These are phyloP conservation scores for Fopius arisanus DNA, from an alignment of 1,140 invertebrate genomes.

Conservation along the genomic window DNA sequence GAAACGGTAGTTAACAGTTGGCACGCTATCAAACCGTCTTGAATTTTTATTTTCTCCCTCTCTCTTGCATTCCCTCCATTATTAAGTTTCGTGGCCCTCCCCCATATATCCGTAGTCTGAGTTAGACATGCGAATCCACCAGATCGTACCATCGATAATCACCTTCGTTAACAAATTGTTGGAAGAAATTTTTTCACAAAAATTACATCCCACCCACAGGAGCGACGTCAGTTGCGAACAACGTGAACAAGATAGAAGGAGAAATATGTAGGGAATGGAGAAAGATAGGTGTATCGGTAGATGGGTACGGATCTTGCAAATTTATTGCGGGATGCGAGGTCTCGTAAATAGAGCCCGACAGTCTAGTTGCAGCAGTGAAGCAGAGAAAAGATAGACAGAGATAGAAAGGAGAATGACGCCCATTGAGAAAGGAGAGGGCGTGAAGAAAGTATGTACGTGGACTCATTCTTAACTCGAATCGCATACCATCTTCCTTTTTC, in stretches of 20 bases:
- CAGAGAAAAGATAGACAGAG: slow-evolving; percentile 3
- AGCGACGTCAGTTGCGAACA: background rate
- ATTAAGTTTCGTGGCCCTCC: background rate
- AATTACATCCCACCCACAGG: background rate
- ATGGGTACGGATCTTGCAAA: slow-evolving; percentile 9
- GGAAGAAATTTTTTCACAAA: slow-evolving; percentile 2
- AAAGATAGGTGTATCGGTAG: slow-evolving; percentile 1
- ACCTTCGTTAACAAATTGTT: slow-evolving; percentile 29
- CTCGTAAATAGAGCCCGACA: slow-evolving; percentile 25
- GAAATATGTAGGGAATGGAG: background rate
- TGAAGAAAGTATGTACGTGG: background rate
- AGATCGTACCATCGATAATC: slow-evolving; percentile 22
- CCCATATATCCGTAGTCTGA: slow-evolving; percentile 10
- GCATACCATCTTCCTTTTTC: slow-evolving; percentile 2
- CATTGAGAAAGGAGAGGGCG: background rate
- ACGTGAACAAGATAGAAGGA: background rate
- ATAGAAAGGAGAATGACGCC: slow-evolving; percentile 8
- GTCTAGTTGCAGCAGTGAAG: slow-evolving; percentile 11
- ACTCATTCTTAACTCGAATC: background rate
- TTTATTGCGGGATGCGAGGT: slow-evolving; percentile 21
- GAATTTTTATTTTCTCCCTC: background rate
- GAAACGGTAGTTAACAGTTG: background rate
- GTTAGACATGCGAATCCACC: slow-evolving; percentile 15
- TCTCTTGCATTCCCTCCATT: background rate
- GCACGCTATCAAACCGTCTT: background rate